Evolutionary conservation across 2,797 vertebrate species (phyloP).

Genomic region (Carcharodon carcharias): DNA sequence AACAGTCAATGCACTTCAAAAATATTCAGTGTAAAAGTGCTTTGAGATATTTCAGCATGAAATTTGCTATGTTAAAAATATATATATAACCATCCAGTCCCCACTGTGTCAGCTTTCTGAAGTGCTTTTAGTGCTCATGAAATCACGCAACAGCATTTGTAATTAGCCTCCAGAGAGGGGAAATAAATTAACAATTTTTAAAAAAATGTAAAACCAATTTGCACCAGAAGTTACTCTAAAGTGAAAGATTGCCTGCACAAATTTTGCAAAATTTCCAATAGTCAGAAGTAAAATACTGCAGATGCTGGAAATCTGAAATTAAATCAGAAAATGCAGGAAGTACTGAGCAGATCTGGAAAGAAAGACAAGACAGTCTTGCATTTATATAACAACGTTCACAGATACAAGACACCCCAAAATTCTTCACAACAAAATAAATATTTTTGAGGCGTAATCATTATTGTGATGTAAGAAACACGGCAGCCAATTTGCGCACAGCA

Average conservation of each 20-base stretch:
- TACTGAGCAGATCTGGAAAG: no score
- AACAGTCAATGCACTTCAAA: neutral
- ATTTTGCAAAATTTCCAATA: neutral
- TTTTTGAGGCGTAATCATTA: no score
- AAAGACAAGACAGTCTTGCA: no score
- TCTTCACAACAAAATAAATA: no score
- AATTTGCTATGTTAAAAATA: neutral
- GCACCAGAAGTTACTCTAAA: neutral
- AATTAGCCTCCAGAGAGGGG: neutral
- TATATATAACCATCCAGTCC: neutral
- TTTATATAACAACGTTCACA: no score
- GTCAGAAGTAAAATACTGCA: neutral
- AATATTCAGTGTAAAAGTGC: neutral
- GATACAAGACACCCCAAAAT: no score
- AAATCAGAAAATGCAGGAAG: neutral
- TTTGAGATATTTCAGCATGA: neutral
- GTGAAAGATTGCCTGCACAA: neutral
- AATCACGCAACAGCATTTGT: neutral
- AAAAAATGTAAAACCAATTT: neutral
- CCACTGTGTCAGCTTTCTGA: neutral
- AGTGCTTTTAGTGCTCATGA: neutral
- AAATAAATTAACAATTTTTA: neutral
- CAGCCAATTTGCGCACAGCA: no score
- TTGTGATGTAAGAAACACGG: no score
- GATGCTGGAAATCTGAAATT: no score